Evolutionary conservation across 2,888 invertebrate species (phyloP), one percentile per base, ranked within the genome.

Genomic region (Volucella zonaria): DNA sequence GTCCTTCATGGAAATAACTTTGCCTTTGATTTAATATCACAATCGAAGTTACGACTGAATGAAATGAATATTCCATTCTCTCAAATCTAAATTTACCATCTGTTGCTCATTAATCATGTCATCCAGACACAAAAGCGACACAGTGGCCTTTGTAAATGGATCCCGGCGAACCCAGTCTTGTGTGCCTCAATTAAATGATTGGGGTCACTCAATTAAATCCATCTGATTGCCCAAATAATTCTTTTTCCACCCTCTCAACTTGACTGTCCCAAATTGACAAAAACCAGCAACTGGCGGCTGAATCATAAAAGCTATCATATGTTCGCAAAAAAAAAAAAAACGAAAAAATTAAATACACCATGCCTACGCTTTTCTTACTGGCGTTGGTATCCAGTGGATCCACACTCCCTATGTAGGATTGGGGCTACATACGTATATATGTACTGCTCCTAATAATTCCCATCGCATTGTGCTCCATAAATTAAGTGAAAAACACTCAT

Each of bases 401-500:
- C 12, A 14, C 38, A 62, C 15, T 42, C 43, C 52, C 23, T 56
- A 38, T 31, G 18, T 38, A 66, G 42, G 10, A 31, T 11, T 40
- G 56, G 58, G 18, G 54, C n/a, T 51, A 11, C 40, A 51, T 40
- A 49, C n/a, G 56, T 45, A 31, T 31, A 6, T 42, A 49, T 59
- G 70, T 51, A 64, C 61, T 56, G 62, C 40, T 77, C 58, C 71
- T 85, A 81, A 85, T 81, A 85, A 85, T 85, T 85, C 85, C 80
- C 85, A 85, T 82, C 73, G 76, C 54, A 78, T 80, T 62, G 75
- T 76, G 78, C 52, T 49, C 78, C 87, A 87, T 87, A 88, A 88
- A 88, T 87, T 87, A 88, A 87, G 82, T 87, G 80, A 82, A 87
- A 86, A 85, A 85, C 83, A 73, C 86, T 86, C 86, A 88, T 87